Evolutionary conservation across 2,888 invertebrate genomes (phyloP).

Genomic region (Trichogramma dendrolimi): DNA sequence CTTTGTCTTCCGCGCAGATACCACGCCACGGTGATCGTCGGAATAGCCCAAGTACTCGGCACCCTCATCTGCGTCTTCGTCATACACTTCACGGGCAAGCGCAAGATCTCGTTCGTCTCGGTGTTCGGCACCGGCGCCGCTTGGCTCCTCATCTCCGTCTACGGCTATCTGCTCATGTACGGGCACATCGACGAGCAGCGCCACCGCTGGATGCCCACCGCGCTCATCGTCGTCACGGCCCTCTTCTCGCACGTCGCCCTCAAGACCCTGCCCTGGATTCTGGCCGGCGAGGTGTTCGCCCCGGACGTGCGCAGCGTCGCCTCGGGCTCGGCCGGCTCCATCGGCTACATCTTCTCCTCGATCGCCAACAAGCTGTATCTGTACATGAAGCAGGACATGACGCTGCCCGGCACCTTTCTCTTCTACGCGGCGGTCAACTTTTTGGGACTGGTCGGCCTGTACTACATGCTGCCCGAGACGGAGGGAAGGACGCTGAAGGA

Average conservation of each 20-base stretch:
- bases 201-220: constrained; percentile 64
- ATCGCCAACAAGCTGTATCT: constrained; percentile 71
- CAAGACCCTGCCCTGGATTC: constrained; percentile 72
- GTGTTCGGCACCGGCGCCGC: constrained; percentile 64
- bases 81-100: constrained; percentile 71
- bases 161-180: constrained; percentile 50
- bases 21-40: constrained; percentile 70
- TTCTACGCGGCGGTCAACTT: constrained; percentile 65
- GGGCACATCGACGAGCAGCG: constrained; percentile 25
- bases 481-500: constrained; percentile 72
- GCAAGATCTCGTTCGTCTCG: constrained; percentile 65
- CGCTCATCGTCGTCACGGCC: constrained; percentile 63
- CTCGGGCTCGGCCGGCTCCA: constrained; percentile 68
- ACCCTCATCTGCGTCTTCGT: constrained; percentile 63
- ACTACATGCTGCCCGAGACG: constrained; percentile 74
- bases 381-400: constrained; percentile 60
- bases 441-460: constrained; percentile 62
- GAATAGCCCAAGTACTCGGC: constrained; percentile 67
- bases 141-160: constrained; percentile 61
- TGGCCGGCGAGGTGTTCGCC: constrained; percentile 68
- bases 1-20: constrained; percentile 47
- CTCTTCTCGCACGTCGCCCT: constrained; percentile 69
- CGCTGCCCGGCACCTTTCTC: constrained; percentile 69
- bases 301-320: constrained; percentile 62
- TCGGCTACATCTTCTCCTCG: constrained; percentile 74